Percentiles rank a stretch among this genome's conserved stretches.
These are phyloP conservation scores for Ricordea florida DNA, from an alignment of 92 coral and sea anemone genomes.

Conservation along the genomic window DNA sequence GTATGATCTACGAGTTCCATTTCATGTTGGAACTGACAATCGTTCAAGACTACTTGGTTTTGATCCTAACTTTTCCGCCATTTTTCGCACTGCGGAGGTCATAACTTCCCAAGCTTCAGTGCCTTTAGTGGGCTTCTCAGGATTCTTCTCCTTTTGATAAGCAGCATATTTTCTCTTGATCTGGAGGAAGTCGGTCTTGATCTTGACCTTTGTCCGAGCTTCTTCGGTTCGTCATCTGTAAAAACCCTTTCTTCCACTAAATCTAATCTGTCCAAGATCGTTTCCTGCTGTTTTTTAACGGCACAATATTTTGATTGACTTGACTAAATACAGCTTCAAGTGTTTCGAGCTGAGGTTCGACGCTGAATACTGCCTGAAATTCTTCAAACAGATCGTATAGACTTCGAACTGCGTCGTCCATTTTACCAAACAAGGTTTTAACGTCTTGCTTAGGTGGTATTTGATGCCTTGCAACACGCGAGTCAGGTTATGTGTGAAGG, in stretches of 20 bases:
- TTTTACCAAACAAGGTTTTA: constrained; percentile 41
- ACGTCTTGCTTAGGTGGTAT: constrained; percentile 69
- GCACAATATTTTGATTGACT: constrained; percentile 47
- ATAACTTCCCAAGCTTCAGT: constrained; percentile 24
- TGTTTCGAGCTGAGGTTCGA: constrained; percentile 26
- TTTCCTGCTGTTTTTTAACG: constrained; percentile 1
- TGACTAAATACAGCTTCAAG: constrained; percentile 26
- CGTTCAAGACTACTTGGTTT: constrained; percentile 29
- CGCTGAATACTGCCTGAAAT: constrained; percentile 46
- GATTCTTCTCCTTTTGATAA: constrained; percentile 42
- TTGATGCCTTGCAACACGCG: no score
- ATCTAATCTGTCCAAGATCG: constrained; percentile 20
- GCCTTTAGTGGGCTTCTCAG: no score
- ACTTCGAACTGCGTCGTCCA: constrained; percentile 34
- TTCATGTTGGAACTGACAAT: constrained; percentile 33
- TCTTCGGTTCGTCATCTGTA: constrained; percentile 33
- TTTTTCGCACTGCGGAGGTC: constrained; percentile 24
- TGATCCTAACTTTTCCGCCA: constrained; percentile 27
- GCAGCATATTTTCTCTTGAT: constrained; percentile 21
- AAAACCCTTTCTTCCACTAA: constrained; percentile 18
- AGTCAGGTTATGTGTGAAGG: no score
- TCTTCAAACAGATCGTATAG: constrained; percentile 59
- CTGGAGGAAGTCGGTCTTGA: constrained; percentile 32
- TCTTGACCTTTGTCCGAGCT: constrained; percentile 28
- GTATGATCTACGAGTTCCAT: constrained; percentile 28